Base-by-base conservation (phyloP, 2,797 vertebrate species). In the Pygocentrus nattereri region DNA sequence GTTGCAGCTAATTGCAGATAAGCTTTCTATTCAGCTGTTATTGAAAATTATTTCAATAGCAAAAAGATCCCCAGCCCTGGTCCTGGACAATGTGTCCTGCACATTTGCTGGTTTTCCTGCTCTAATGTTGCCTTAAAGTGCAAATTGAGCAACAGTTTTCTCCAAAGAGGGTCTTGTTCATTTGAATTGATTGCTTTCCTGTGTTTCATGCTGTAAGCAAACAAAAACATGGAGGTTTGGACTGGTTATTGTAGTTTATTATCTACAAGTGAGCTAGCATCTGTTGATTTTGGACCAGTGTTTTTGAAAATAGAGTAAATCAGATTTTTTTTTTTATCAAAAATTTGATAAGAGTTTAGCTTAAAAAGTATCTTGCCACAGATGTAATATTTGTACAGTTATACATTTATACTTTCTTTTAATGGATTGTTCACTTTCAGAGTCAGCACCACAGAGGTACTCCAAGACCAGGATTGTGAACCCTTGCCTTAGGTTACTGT, bases 1-100 rank as follows among this genome's bases (percentile, higher is more conserved):
- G 97, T 95, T 58, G 49, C 4, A 52, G 11, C 23, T 70, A 23
- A 59, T 3, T 21, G n/a, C 71, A 15, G 44, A 59, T 41, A 2
- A 31, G 47, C 21, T 16, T 49, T n/a, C 8, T 52, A 38, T 54
- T 30, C 12, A 15, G 18, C 3, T 54, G 30, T 58, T 23, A 69
- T 41, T 50, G 27, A 38, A 56, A 58, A 47, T 25, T 25, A 10
- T 61, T 61, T 34, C 19, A 25, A 25, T 49, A 49, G 13, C 15
- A 18, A 23, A 19, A 67, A 49, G 25, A 30, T 34, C n/a, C 23
- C 58, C 3, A 15, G 12, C 5, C 5, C 34, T 34, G 34, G 34
- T 34, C 34, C 5, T 34, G 34, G 13, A 16, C n/a, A n/a, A n/a
- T n/a, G n/a, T 58, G 56, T n/a, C 13, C 15, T 31, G 58, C 12